A percentile compares a stretch with the other conserved stretches of the same genome.
Conservation (phyloP, 2,888 invertebrate genomes). For the Melinaea marsaeus region DNA sequence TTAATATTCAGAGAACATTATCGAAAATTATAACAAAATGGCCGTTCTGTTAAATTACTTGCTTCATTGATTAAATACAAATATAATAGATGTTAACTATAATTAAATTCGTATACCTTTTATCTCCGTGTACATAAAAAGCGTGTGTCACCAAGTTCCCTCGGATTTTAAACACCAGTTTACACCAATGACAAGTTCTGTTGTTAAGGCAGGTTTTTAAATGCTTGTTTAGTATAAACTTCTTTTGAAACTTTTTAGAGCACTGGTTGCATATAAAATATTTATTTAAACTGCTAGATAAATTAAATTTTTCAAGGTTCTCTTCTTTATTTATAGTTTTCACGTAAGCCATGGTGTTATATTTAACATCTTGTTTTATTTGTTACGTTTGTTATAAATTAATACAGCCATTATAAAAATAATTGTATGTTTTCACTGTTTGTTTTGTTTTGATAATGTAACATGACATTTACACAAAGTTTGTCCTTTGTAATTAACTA, state of each 20-base stretch:
- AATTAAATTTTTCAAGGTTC: slow-evolving; percentile 16
- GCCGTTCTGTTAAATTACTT: too few species aligned
- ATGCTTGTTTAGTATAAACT: slow-evolving; percentile 19
- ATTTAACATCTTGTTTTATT: not conserved
- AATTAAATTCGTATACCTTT: slow-evolving; percentile 24
- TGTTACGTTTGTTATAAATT: too few species aligned
- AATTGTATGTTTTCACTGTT: too few species aligned
- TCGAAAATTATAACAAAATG: too few species aligned
- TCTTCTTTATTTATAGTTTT: slow-evolving; percentile 7
- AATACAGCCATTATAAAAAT: too few species aligned
- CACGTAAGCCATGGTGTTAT: slow-evolving; percentile 17
- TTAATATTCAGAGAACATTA: too few species aligned
- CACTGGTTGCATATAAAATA: slow-evolving; percentile 30
- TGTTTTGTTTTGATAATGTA: too few species aligned
- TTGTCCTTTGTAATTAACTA: too few species aligned
- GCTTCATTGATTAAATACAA: too few species aligned
- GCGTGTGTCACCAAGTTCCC: slow-evolving; percentile 40
- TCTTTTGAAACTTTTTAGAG: slow-evolving; percentile 9
- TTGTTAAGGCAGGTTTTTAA: slow-evolving; percentile 14
- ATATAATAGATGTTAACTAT: too few species aligned
- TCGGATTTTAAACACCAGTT: slow-evolving; percentile 37
- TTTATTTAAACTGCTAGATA: slow-evolving; percentile 33
- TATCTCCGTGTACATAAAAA: slow-evolving; percentile 36
- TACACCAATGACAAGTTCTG: slow-evolving; percentile 38
- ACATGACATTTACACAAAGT: too few species aligned